Conservation (phyloP, 2,113 vertebrate genomes). For the Bufo bufo region DNA sequence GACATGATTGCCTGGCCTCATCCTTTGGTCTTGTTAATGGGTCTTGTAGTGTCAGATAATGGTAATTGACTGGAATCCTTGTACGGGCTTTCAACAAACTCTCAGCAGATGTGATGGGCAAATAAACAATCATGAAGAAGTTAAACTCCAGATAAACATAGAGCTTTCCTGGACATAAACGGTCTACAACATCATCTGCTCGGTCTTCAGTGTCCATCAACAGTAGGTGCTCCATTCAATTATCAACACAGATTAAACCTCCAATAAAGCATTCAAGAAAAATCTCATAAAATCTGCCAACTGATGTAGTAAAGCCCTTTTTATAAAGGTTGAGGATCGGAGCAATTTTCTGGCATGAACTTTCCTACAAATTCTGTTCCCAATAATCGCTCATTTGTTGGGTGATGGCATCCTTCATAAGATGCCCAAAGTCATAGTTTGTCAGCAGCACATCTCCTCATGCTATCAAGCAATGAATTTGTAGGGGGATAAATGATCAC, state of each 20-base stretch:
- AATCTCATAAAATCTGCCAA: not conserved
- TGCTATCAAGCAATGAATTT: no score
- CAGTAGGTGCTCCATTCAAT: not conserved
- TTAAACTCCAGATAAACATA: not conserved
- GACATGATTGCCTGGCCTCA: not conserved
- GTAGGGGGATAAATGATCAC: no score
- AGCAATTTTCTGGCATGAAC: no score
- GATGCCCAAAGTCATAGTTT: no score
- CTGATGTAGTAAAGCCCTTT: not conserved
- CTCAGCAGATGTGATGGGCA: constrained; percentile 14
- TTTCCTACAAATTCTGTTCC: no score
- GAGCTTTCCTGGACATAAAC: not conserved
- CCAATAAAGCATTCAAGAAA: not conserved
- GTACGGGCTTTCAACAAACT: not conserved
- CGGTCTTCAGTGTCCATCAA: not conserved
- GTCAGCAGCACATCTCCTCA: no score
- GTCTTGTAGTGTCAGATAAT: not conserved
- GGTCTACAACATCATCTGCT: not conserved
- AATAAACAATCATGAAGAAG: constrained; percentile 9
- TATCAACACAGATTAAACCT: not conserved
- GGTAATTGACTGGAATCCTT: not conserved
- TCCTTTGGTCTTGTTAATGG: not conserved
- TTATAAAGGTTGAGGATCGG: no score
- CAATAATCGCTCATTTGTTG: no score
- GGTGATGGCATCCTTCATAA: no score